These are phyloP conservation scores for Stenolophus ochropezus DNA, from an alignment of 2,888 invertebrate species.

Conservation along the genomic window DNA sequence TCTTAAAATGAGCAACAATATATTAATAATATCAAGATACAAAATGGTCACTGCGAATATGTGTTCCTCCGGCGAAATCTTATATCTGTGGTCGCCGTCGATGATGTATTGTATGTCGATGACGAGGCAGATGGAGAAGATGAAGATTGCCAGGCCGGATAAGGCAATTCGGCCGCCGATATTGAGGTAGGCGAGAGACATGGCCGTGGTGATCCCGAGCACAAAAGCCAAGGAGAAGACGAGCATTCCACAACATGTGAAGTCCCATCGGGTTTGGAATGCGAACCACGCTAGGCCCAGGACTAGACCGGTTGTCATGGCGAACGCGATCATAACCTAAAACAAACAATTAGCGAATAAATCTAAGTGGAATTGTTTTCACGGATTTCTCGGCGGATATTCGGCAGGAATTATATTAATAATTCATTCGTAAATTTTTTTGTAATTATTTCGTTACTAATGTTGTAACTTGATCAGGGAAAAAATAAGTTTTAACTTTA, in stretches of 20 bases:
- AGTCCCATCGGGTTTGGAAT: constrained; percentile 1
- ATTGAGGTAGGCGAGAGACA: neutral
- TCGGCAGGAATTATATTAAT: too few species aligned
- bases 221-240: neutral
- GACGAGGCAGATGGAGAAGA: neutral
- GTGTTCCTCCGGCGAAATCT: constrained; percentile 37
- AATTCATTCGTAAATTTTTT: too few species aligned
- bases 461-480: too few species aligned
- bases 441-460: too few species aligned
- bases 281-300: neutral
- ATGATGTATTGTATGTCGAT: constrained; percentile 6
- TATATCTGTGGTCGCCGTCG: constrained; percentile 10
- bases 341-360: neutral
- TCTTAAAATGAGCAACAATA: constrained; percentile 8
- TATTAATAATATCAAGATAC: constrained; percentile 42
- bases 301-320: neutral
- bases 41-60: constrained; percentile 27
- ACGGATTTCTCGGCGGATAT: too few species aligned
- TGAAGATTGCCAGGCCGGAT: neutral
- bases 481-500: too few species aligned
- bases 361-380: too few species aligned
- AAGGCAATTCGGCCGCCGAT: neutral
- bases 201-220: neutral
- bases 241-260: neutral
- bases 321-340: constrained; percentile 19